Evolutionary conservation across 2,888 invertebrate species (phyloP), one percentile per base, ranked within the genome.

Genomic region (Athetis lepigone): DNA sequence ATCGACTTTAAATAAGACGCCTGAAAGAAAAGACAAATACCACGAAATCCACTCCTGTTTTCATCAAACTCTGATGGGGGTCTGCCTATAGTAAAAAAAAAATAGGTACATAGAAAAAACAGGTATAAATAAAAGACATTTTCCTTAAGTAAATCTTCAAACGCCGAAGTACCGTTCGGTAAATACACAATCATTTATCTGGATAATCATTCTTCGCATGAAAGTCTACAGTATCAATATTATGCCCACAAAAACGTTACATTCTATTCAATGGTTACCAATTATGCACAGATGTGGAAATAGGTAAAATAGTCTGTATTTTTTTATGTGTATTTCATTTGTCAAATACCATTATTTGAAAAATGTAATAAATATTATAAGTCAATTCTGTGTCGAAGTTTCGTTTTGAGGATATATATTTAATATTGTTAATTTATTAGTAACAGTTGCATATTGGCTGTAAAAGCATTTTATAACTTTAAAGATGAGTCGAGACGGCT

Each of bases 161-260:
- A 46, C 40, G 40, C 43, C 50, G 43, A 73, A 64, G 61, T 56
- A 67, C 58, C 58, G 60, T 66, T 74, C 70, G 64, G 60, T 68
- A 65, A 51, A 64, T 62, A 65, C 52, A 58, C 69, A 68, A 70
- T 78, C 73, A 76, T 73, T 75, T 78, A 74, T 71, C 75, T 67
- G 69, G 66, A 73, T 73, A 66, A 76, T 76, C 76, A 72, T 75
- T 16, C 54, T 76, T 65, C 66, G 66, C 33, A 65, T 71, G 71
- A 76, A 71, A 76, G 71, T 76, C 52, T 70, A 55, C 50, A 65
- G 66, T 73, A 76, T 76, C 76, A 73, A 71, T 73, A 76, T 75
- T 75, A 46, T 65, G 66, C 40, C 56, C 71, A 65, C 73, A 73
- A 76, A 73, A 73, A 76, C 50, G 40, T 50, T 73, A 60, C 57